phyloP scores from a whole-genome alignment of 2,113 vertebrate species.

The Thalassoma bifasciatum region DNA sequence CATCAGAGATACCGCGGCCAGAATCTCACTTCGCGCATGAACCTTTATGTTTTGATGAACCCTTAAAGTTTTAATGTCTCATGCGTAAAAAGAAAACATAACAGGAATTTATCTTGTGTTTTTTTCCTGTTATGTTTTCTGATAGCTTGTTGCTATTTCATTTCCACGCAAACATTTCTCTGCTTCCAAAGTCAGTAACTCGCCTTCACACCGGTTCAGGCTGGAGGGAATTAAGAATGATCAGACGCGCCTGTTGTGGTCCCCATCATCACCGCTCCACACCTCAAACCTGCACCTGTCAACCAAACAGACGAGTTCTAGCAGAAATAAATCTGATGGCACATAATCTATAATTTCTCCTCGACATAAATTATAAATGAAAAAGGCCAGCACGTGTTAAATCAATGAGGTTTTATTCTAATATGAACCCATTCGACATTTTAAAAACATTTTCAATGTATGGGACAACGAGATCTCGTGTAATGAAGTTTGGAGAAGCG shows the following conservation, averaged over 20 bases:
- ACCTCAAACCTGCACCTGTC: slow-evolving; percentile 12
- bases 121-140: too few species aligned
- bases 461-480: not conserved
- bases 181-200: slow-evolving; percentile 17
- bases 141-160: not conserved
- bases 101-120: not conserved
- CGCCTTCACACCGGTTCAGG: slow-evolving; percentile 56
- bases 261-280: slow-evolving; percentile 36
- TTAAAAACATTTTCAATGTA: not conserved
- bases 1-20: not conserved
- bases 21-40: not conserved
- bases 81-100: slow-evolving; percentile 8
- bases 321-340: not conserved
- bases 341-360: not conserved
- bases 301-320: not conserved
- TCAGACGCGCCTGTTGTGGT: slow-evolving; percentile 57
- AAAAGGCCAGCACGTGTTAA: not conserved
- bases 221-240: slow-evolving; percentile 71
- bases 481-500: not conserved
- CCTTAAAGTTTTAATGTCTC: not conserved
- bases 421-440: not conserved
- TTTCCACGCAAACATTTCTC: slow-evolving; percentile 7
- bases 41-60: not conserved
- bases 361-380: not conserved
- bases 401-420: not conserved